phyloP scores from a whole-genome alignment of 2,888 invertebrate genomes.

The Agriopis aurantiaria region DNA sequence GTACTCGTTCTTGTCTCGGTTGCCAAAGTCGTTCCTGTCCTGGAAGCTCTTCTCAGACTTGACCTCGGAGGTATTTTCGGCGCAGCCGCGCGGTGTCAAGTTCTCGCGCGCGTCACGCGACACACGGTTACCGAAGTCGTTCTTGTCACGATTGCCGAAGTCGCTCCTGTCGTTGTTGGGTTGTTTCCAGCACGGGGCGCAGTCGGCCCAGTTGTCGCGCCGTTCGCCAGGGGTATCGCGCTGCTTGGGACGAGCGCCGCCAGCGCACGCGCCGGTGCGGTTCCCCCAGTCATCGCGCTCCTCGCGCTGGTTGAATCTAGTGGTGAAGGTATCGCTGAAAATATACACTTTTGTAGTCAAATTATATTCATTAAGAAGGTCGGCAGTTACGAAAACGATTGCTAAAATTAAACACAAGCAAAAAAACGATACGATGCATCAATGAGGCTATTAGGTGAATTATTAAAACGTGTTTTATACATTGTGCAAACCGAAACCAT shows the following conservation, averaged over 20 bases:
- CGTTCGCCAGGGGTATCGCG: slow-evolving; percentile 45
- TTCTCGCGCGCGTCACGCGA: slow-evolving; percentile 53
- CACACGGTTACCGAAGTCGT: slow-evolving; percentile 41
- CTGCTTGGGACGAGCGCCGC: slow-evolving; percentile 46
- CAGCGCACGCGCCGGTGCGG: slow-evolving; percentile 42
- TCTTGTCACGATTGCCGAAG: neutral
- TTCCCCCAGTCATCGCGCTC: slow-evolving; percentile 66
- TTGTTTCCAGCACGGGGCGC: slow-evolving; percentile 52
- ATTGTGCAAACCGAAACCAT: too few relatives aligned
- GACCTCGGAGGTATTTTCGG: too few relatives aligned
- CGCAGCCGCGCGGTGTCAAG: too few relatives aligned
- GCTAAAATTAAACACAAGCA: slow-evolving; percentile 14
- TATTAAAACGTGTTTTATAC: too few relatives aligned
- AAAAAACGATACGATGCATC: slow-evolving; percentile 8
- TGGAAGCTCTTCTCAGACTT: slow-evolving; percentile 23
- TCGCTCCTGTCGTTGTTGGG: slow-evolving; percentile 53
- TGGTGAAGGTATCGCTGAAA: slow-evolving; percentile 55
- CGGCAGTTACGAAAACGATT: neutral
- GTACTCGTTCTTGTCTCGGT: slow-evolving; percentile 48
- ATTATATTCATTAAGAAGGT: neutral
- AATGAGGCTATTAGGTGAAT: too few relatives aligned
- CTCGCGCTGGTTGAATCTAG: slow-evolving; percentile 59
- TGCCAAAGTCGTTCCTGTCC: slow-evolving; percentile 47
- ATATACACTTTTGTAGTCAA: neutral
- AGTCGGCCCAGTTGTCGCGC: too few relatives aligned